Conservation (phyloP, 2,797 vertebrate species). For the Nasua narica region DNA sequence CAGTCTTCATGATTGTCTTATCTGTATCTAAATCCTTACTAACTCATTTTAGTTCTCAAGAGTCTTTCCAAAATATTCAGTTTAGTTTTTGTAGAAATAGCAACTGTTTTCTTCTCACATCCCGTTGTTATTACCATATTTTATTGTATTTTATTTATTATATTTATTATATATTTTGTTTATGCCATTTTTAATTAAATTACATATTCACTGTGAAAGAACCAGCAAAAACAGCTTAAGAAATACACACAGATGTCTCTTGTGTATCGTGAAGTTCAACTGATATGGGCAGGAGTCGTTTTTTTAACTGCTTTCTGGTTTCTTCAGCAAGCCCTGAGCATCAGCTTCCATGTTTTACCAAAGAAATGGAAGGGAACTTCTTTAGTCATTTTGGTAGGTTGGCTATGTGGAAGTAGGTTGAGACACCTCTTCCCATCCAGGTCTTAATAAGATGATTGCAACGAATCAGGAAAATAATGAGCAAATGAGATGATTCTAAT, state of each 20-base stretch:
- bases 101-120: not conserved
- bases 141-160: no score
- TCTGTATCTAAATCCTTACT: not conserved
- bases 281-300: not conserved
- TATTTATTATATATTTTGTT: not conserved
- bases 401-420: not conserved
- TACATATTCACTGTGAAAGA: not conserved
- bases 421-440: not conserved
- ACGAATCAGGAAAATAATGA: not conserved
- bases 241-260: not conserved
- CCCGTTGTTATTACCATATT: not conserved
- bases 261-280: not conserved
- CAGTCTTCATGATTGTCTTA: not conserved
- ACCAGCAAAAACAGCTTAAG: not conserved
- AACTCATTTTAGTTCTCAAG: not conserved
- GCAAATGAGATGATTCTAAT: not conserved
- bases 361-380: not conserved
- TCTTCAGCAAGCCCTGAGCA: not conserved
- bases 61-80: not conserved
- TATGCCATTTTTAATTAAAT: not conserved
- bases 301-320: not conserved
- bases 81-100: not conserved
- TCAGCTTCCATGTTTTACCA: not conserved
- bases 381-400: not conserved
- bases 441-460: not conserved